Evolutionary conservation across 2,113 vertebrate genomes (phyloP).

Genomic region (Gobius niger): DNA sequence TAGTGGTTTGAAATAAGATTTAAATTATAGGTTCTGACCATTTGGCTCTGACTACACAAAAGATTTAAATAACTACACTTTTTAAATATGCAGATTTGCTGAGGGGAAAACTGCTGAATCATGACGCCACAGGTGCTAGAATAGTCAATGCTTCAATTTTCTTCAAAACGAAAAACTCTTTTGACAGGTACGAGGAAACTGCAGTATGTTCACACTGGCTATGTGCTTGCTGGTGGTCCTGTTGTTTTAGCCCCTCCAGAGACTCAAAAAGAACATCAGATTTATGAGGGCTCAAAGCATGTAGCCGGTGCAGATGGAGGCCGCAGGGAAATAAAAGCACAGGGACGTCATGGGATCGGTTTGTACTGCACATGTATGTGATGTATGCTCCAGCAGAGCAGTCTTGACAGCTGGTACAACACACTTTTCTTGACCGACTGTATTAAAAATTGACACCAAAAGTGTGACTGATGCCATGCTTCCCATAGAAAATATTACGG

Average conservation of each 20-base stretch:
- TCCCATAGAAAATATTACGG: no score
- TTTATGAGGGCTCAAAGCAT: slow-evolving; percentile 40
- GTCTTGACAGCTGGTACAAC: no score
- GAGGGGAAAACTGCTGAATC: not conserved
- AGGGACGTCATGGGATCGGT: slow-evolving; percentile 8
- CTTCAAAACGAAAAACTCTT: slow-evolving; percentile 5
- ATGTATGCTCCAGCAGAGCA: no score
- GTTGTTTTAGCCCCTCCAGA: slow-evolving; percentile 28
- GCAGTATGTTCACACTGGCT: not conserved
- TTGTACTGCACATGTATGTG: not conserved
- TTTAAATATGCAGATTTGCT: not conserved
- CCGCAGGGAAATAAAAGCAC: slow-evolving; percentile 22
- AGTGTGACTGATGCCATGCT: no score
- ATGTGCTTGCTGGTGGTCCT: slow-evolving; percentile 22
- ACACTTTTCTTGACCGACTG: no score
- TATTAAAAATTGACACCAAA: no score
- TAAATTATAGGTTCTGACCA: not conserved
- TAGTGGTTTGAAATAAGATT: not conserved
- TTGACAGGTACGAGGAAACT: not conserved
- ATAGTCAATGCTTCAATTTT: slow-evolving; percentile 26
- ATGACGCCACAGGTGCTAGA: not conserved
- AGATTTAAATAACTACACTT: not conserved
- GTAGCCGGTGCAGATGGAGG: slow-evolving; percentile 20
- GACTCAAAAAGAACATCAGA: slow-evolving; percentile 30
- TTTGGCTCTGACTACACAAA: not conserved